Percentiles rank a stretch among this genome's conserved stretches.
These are phyloP conservation scores for Mirza zaza DNA, from an alignment of 2,113 vertebrate genomes.

Conservation along the genomic window DNA sequence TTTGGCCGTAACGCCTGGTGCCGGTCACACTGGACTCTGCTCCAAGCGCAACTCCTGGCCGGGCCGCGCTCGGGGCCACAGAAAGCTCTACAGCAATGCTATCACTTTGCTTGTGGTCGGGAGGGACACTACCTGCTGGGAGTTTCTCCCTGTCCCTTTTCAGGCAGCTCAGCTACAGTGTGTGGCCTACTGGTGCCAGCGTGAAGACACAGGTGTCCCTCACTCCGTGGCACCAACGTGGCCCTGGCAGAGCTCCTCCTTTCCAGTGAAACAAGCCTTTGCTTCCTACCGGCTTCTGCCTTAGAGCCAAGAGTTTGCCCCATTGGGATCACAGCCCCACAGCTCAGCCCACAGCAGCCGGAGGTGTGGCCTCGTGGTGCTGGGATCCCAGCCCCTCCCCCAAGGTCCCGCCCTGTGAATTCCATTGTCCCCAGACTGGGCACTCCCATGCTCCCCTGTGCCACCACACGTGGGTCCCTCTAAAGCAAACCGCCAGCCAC, in stretches of 20 bases:
- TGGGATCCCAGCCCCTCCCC: too few relatives aligned
- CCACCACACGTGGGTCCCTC: not conserved
- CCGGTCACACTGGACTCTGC: not conserved
- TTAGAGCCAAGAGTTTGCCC: not conserved
- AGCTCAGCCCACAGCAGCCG: not conserved
- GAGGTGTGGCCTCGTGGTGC: not conserved
- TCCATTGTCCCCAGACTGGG: not conserved
- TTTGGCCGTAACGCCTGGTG: too few relatives aligned
- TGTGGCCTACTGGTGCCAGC: not conserved
- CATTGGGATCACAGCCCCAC: rapidly evolving
- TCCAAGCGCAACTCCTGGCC: not conserved
- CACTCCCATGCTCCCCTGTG: not conserved
- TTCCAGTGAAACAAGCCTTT: not conserved
- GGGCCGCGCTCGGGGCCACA: not conserved
- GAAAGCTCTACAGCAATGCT: not conserved
- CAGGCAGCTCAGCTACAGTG: not conserved
- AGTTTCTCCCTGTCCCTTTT: not conserved
- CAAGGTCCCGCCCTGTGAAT: not conserved
- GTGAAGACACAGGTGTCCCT: not conserved
- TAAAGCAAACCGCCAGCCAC: not conserved
- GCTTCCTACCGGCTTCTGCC: not conserved
- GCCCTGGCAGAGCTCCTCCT: not conserved
- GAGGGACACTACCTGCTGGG: rapidly evolving
- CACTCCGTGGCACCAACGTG: rapidly evolving
- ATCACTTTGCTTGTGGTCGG: not conserved